These are phyloP conservation scores for Turnix velox DNA, from an alignment of 2,113 vertebrate genomes.

Conservation along the genomic window DNA sequence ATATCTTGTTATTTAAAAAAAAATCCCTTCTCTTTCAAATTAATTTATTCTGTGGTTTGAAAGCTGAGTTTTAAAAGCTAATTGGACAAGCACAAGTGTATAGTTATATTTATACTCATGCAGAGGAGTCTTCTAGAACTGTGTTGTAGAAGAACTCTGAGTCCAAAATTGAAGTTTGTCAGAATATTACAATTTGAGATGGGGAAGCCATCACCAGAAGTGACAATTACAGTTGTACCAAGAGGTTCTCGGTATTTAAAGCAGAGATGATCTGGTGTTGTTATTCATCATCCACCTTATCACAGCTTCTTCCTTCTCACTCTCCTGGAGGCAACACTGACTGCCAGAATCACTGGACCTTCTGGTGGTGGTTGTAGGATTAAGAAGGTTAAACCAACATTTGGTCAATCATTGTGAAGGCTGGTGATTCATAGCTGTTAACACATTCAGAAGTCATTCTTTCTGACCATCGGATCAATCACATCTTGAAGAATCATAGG, in stretches of 20 bases:
- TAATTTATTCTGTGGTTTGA: not conserved
- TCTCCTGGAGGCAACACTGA: not conserved
- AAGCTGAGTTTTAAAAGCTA: constrained; percentile 7
- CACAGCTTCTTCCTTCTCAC: not conserved
- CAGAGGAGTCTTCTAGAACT: not conserved
- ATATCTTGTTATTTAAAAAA: constrained; percentile 28
- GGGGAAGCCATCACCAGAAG: not conserved
- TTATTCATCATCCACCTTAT: not conserved
- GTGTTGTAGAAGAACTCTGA: not conserved
- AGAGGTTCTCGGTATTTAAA: not conserved
- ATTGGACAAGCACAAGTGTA: constrained; percentile 1
- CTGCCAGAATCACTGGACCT: not conserved
- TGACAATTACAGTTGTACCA: not conserved
- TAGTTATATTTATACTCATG: constrained; percentile 21
- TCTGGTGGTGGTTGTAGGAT: not conserved
- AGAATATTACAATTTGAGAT: not conserved
- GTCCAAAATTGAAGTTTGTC: not conserved
- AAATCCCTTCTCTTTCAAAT: constrained; percentile 1
- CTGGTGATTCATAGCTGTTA: not conserved
- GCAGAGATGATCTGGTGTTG: not conserved
- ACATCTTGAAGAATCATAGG: no score
- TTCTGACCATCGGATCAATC: not conserved
- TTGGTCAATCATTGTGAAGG: not conserved
- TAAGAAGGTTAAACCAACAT: not conserved
- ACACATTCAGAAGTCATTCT: not conserved